Evolutionary conservation across 2,797 vertebrate species (phyloP), one percentile per base, ranked within the genome.

Genomic region (Aldrovandia affinis): DNA sequence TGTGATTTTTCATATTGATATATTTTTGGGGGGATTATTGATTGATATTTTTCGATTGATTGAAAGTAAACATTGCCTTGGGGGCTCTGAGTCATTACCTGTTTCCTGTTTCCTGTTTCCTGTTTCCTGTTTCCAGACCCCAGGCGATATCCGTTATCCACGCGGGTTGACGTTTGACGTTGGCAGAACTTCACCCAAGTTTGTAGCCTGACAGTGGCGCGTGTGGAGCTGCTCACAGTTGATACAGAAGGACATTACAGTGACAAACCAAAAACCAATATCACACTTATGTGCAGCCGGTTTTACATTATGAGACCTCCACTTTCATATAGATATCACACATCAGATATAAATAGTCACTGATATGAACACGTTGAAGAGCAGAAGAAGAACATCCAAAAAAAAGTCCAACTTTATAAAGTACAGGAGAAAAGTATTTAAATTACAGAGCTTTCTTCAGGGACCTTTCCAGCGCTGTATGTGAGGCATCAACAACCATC

Each of bases 381-480:
- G 44, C 54, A 73, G 73, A 55, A 28, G n/a, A n/a, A 50, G 30
- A 30, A 63, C 59, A 63, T 63, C n/a, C n/a, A n/a, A 33, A 68
- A 68, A 57, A 18, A 42, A 73, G 70, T 25, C 7, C 39, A 57
- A n/a, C 39, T 55, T 39, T 22, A 4, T 55, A 57, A 83, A 78
- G 39, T 14, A 44, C 54, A 78, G 22, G 42, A 33, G 73, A 30
- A 59, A 25, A 78, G 55, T 61, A 25, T 78, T 55, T 75, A 50
- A 82, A 82, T 75, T 78, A 83, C 54, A 42, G 54, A 78, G 59
- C 73, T 20, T 57, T 57, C 20, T 33, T 83, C 39, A 54, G 55
- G n/a, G 82, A 22, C 42, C 28, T 52, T 47, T 42, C 39, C 39
- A 20, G 73, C 36, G n/a, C 30, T 39, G 30, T 25, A 39, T 42